Percentiles rank a stretch among this genome's conserved stretches.
phyloP scores from a whole-genome alignment of 2,888 invertebrate species.

The Parthenolecanium corni region DNA sequence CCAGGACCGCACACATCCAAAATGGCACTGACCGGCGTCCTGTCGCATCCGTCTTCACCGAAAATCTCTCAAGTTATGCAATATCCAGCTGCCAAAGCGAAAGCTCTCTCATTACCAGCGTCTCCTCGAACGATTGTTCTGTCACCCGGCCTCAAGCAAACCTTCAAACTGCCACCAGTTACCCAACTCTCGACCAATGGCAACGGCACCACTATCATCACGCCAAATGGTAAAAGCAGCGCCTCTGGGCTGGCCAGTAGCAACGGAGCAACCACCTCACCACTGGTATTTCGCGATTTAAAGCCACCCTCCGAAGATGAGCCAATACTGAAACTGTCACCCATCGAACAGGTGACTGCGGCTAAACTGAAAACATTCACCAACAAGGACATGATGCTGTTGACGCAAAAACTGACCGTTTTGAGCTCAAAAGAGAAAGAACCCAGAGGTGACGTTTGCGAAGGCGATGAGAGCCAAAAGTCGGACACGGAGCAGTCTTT shows the following conservation, averaged over 20 bases:
- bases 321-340: slow-evolving; percentile 12
- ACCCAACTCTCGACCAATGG: slow-evolving; percentile 14
- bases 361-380: slow-evolving; percentile 21
- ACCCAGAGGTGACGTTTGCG: slow-evolving; percentile 41
- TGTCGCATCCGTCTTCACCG: slow-evolving; percentile 35
- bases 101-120: slow-evolving; percentile 24
- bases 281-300: background rate
- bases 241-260: background rate
- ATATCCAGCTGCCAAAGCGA: slow-evolving; percentile 39
- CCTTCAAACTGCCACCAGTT: slow-evolving; percentile 22
- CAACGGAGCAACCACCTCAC: background rate
- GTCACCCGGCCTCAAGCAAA: slow-evolving; percentile 34
- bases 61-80: slow-evolving; percentile 34
- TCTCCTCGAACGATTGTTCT: slow-evolving; percentile 21
- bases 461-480: slow-evolving; percentile 38
- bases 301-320: slow-evolving; percentile 3
- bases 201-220: background rate
- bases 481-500: slow-evolving; percentile 10
- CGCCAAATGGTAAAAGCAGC: slow-evolving; percentile 8
- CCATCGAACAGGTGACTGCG: slow-evolving; percentile 25
- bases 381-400: slow-evolving; percentile 29
- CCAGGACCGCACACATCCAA: slow-evolving; percentile 33
- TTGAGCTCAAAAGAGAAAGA: slow-evolving; percentile 34
- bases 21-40: slow-evolving; percentile 33
- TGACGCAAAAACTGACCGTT: slow-evolving; percentile 29